Evolutionary conservation across 2,888 invertebrate species (phyloP).

Genomic region (Trachelus troglodyta): DNA sequence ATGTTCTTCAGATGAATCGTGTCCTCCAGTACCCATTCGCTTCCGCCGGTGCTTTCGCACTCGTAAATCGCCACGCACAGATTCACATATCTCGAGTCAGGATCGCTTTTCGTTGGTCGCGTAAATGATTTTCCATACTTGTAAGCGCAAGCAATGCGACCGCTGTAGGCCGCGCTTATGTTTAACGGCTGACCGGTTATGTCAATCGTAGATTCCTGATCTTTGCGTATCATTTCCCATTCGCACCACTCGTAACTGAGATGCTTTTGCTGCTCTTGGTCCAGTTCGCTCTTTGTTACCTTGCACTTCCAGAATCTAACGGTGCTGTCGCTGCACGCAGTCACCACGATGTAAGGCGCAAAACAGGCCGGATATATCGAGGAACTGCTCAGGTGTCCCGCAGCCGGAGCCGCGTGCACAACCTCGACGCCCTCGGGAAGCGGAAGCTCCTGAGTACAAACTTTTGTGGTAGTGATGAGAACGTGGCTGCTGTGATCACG

Average conservation of each 20-base stretch:
- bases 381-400: constrained; percentile 96
- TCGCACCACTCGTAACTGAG: constrained; percentile 83
- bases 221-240: constrained; percentile 88
- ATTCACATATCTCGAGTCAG: constrained; percentile 87
- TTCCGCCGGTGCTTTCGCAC: constrained; percentile 97
- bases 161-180: constrained; percentile 97
- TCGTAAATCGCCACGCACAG: constrained; percentile 97
- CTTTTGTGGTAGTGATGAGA: constrained; percentile 89
- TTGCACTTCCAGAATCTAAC: constrained; percentile 90
- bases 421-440: constrained; percentile 92
- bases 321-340: constrained; percentile 94
- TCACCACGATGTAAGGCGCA: constrained; percentile 95
- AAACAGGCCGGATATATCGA: constrained; percentile 99
- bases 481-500: constrained; percentile 72
- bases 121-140: constrained; percentile 93
- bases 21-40: constrained; percentile 95
- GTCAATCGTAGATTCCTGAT: constrained; percentile 75
- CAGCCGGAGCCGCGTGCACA: constrained; percentile 93
- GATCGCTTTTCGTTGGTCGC: constrained; percentile 79
- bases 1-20: constrained; percentile 95
- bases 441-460: constrained; percentile 89
- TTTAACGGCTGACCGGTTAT: constrained; percentile 89
- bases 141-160: constrained; percentile 96
- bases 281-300: constrained; percentile 70
- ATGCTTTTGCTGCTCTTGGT: constrained; percentile 31